Conservation (phyloP, 2,888 invertebrate genomes). For the Tachina fera region DNA sequence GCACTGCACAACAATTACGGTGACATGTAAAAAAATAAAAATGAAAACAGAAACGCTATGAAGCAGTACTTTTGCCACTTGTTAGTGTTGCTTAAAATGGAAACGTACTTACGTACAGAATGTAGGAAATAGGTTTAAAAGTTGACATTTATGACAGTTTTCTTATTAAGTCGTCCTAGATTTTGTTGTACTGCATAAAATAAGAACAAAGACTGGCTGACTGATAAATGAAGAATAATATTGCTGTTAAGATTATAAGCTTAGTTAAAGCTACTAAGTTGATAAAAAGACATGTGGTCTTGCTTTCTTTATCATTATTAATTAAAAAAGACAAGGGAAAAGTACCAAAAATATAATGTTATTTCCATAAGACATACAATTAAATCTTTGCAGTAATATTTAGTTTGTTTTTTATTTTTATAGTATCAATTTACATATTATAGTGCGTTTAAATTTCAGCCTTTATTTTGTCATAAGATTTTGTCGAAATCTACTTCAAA, state of each 20-base stretch:
- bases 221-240: constrained; percentile 26
- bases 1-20: constrained; percentile 14
- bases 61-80: background rate
- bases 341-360: too few relatives aligned
- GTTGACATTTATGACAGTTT: constrained; percentile 64
- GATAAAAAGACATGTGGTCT: background rate
- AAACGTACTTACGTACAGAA: background rate
- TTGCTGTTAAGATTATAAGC: background rate
- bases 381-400: too few relatives aligned
- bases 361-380: too few relatives aligned
- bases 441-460: too few relatives aligned
- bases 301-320: background rate
- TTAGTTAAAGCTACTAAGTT: background rate
- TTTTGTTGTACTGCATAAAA: constrained; percentile 19
- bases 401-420: too few relatives aligned
- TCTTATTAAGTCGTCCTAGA: constrained; percentile 55
- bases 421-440: too few relatives aligned
- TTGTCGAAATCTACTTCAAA: too few relatives aligned
- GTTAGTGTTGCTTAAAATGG: constrained; percentile 1
- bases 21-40: constrained; percentile 3
- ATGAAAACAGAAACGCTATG: background rate
- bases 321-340: too few relatives aligned
- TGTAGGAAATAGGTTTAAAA: constrained; percentile 45
- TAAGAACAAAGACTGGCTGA: constrained; percentile 31
- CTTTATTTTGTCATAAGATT: too few relatives aligned